phyloP scores from a whole-genome alignment of 2,113 vertebrate genomes.

The Tor tambroides region DNA sequence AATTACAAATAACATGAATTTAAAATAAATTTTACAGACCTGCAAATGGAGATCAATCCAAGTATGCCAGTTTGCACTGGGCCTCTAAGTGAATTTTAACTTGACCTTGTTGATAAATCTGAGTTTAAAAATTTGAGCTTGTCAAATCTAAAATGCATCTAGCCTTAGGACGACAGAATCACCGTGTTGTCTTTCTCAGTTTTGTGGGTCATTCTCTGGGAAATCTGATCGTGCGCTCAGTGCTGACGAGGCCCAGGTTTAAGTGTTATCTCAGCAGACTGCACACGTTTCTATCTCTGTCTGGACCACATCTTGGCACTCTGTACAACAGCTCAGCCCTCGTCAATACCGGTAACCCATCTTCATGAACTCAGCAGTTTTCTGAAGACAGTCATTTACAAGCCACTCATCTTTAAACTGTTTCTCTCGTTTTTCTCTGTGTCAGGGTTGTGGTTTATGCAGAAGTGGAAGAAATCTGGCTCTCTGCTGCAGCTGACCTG shows the following conservation, averaged over 20 bases:
- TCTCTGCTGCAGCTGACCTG: conserved; percentile 94
- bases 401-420: background rate
- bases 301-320: conserved; percentile 96
- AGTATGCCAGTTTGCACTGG: background rate
- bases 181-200: conserved; percentile 70
- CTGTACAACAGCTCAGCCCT: conserved; percentile 98
- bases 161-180: background rate
- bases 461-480: conserved; percentile 99
- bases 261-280: conserved; percentile 95
- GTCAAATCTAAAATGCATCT: background rate
- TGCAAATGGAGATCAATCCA: background rate
- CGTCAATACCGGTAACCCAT: conserved; percentile 91
- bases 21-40: background rate
- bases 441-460: conserved; percentile 98
- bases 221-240: conserved; percentile 97
- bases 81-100: background rate
- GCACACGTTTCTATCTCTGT: conserved; percentile 96
- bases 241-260: conserved; percentile 93
- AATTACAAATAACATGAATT: background rate
- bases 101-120: background rate
- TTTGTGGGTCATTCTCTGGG: conserved; percentile 98
- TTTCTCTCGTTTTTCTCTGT: background rate
- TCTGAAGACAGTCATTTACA: background rate
- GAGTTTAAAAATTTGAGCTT: background rate
- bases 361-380: background rate